Conservation (phyloP, 2,113 vertebrate species). For the Pseudolaguvia tuberculata region DNA sequence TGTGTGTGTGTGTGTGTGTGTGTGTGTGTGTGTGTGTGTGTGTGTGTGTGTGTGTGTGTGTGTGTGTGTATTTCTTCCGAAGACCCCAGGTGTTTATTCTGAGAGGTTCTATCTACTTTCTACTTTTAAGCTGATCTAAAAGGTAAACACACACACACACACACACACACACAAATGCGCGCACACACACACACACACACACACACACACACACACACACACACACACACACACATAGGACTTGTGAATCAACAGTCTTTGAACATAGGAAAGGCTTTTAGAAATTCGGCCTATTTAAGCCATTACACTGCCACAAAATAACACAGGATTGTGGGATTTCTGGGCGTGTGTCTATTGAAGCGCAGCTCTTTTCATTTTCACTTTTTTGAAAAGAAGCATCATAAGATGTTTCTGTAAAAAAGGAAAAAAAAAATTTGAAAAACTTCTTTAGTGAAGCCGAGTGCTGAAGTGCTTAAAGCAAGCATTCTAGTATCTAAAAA, state of each 20-base stretch:
- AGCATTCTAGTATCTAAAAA: background rate
- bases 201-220: too few relatives aligned
- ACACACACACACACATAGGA: too few relatives aligned
- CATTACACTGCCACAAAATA: constrained; percentile 2
- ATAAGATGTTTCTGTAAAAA: background rate
- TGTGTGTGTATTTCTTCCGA: background rate
- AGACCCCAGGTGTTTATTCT: background rate
- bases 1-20: too few relatives aligned
- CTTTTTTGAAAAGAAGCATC: background rate
- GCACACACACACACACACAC: too few relatives aligned
- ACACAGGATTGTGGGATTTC: background rate
- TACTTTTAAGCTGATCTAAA: background rate
- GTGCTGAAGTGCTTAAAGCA: background rate
- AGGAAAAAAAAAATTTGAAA: background rate
- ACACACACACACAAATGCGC: background rate
- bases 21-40: too few relatives aligned
- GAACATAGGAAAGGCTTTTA: background rate
- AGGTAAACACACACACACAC: constrained; percentile 2
- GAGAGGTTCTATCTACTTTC: constrained; percentile 1
- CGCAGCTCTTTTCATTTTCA: background rate
- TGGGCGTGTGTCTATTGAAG: background rate
- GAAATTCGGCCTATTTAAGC: constrained; percentile 3
- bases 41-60: background rate
- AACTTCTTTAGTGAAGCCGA: background rate
- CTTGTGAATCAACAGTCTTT: background rate